Evolutionary conservation across 1,140 invertebrate species (phyloP), one percentile per base, ranked within the genome.

Genomic region (Reticulitermes speratus): DNA sequence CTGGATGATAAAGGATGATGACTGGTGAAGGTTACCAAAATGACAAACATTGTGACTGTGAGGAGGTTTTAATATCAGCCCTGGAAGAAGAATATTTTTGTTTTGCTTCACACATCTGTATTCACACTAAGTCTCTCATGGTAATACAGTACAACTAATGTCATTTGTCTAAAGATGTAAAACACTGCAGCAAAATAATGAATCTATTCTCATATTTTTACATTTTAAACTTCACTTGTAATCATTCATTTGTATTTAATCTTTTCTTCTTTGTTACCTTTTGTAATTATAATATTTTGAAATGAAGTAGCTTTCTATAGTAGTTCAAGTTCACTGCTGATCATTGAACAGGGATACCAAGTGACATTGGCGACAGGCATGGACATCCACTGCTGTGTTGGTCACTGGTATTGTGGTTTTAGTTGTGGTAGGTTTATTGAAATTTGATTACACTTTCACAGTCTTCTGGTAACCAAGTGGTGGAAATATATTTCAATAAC

Each of bases 121-220:
- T 84, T 84, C 44, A 48, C 44, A 84, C 25, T 83, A 83, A 84
- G 12, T 84, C n/a, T 84, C 5, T 84, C 52, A 45, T 52, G 44
- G 21, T 19, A 84, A 48, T 30, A 84, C 44, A 48, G n/a, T n/a
- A 30, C 19, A 3, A 38, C 44, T n/a, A 45, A 44, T 32, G 19
- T 83, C 23, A n/a, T 82, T 84, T 32, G 44, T 84, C n/a, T 65
- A 21, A n/a, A 65, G 25, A n/a, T 65, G 59, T 65, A 65, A 65
- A 65, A 65, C 55, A 59, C 21, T 65, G 59, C 25, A 65, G 59
- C 19, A 65, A n/a, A 65, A 65, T 65, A 65, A 23, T 65, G 7
- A 65, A 65, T n/a, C 59, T n/a, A 65, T 65, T 65, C 59, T 8
- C 59, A 65, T n/a, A 23, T 65, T 65, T 19, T 23, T 65, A 8